Evolutionary conservation across 2,113 vertebrate genomes (phyloP), one percentile per base, ranked within the genome.

Genomic region (Columba livia): DNA sequence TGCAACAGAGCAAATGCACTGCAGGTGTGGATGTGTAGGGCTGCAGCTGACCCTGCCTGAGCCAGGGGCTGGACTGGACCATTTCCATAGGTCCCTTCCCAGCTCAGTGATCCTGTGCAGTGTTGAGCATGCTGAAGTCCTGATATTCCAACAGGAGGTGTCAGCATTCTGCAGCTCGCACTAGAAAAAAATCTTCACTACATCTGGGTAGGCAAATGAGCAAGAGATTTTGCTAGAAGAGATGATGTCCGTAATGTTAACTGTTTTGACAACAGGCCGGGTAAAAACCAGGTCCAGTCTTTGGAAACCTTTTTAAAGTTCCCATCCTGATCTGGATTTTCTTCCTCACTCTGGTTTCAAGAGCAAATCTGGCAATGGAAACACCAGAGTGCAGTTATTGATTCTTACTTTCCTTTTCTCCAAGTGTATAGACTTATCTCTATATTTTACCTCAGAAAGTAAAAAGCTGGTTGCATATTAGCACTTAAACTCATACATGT

Each of bases 121-220:
- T 21, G 73, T 11, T 56, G 57, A 61, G 65, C 29, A 2, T 51
- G 60, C 51, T 95, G 85, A 86, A 95, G 34, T 84, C 90, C 77
- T 90, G 80, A 36, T 71, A 69, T 57, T 94, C 92, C 85, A 74
- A 88, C 91, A 88, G 94, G 91, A 85, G 91, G 89, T 95, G 75
- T 94, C 77, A 96, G 88, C 87, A 72, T 90, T 93, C 71, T 94
- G 94, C 82, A 93, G 90, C 86, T 71, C 84, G 87, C 65, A 34
- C 79, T 60, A 71, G 71, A 86, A 47, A 47, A 44, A 81, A 23
- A 24, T 40, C 51, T 87, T 81, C 34, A 16, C 18, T 40, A 34
- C 16, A 20, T 53, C 53, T 28, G 69, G 14, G 29, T 12, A 83
- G 53, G 32, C 56, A 84, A 67, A 67, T 11, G 16, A 81, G 32